Evolutionary conservation across 2,113 vertebrate species (phyloP).

Genomic region (Periophthalmodon schlosseri): DNA sequence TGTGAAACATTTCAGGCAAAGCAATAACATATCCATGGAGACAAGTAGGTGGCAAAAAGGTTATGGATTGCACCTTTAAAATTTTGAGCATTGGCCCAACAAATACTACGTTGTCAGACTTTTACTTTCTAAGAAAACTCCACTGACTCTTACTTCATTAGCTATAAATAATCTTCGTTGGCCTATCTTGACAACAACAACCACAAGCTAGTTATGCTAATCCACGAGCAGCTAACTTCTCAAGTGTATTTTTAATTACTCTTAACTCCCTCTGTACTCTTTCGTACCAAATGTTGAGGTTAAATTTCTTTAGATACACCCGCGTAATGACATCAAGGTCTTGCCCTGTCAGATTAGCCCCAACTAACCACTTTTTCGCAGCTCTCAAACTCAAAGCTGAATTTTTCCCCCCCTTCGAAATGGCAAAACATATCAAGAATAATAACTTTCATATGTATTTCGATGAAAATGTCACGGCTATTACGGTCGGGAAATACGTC

Average conservation of each 20-base stretch:
- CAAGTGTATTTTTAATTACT: constrained; percentile 12
- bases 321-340: constrained; percentile 23
- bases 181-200: constrained; percentile 7
- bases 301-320: constrained; percentile 3
- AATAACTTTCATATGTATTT: constrained; percentile 20
- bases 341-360: constrained; percentile 25
- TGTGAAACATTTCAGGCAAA: too few species aligned
- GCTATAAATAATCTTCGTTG: neutral
- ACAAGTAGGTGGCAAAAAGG: too few species aligned
- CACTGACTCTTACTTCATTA: constrained; percentile 4
- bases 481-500: constrained; percentile 24
- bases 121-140: neutral
- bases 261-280: neutral
- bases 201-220: neutral
- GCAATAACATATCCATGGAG: too few species aligned
- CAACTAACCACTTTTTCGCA: constrained; percentile 17
- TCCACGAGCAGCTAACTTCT: neutral
- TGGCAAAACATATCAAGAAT: constrained; percentile 1
- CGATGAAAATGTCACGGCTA: constrained; percentile 36
- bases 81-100: neutral
- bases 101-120: neutral
- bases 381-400: constrained; percentile 11
- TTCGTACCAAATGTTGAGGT: constrained; percentile 13
- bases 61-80: neutral
- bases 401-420: neutral